Conservation (phyloP, 2,113 vertebrate species). For the Tursiops truncatus region DNA sequence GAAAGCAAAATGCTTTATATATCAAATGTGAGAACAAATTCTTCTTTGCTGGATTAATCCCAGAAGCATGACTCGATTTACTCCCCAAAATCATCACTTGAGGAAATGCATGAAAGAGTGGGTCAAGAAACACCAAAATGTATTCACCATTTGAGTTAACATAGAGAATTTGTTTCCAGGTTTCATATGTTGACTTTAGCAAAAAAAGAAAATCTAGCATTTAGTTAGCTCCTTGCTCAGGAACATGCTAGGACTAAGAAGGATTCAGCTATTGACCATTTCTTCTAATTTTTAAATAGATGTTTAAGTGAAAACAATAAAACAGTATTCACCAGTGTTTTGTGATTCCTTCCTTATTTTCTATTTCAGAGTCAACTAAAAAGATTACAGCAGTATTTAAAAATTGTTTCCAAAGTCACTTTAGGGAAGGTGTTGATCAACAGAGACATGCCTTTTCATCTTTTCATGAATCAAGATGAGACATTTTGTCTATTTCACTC, state of each 20-base stretch:
- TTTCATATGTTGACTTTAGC: slow-evolving; percentile 16
- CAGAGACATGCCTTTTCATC: slow-evolving; percentile 47
- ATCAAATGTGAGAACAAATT: background rate
- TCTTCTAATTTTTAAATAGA: background rate
- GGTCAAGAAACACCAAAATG: background rate
- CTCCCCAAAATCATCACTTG: background rate
- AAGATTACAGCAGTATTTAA: background rate
- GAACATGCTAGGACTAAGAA: background rate
- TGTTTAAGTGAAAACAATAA: background rate
- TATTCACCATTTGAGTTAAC: background rate
- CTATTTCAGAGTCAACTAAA: background rate
- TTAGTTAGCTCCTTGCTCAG: background rate
- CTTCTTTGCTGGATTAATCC: background rate
- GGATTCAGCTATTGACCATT: background rate
- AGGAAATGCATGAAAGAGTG: background rate
- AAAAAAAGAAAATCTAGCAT: background rate
- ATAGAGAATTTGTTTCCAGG: background rate
- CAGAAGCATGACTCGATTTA: background rate
- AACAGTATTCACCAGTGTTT: background rate
- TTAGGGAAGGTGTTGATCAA: slow-evolving; percentile 18
- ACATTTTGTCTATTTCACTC: slow-evolving; percentile 52
- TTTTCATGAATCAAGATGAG: slow-evolving; percentile 49
- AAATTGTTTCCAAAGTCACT: slow-evolving; percentile 28
- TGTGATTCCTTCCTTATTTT: slow-evolving; percentile 1
- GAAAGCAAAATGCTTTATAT: background rate